These are phyloP conservation scores for Geococcyx californianus DNA, from an alignment of 2,113 vertebrate genomes.

Conservation along the genomic window DNA sequence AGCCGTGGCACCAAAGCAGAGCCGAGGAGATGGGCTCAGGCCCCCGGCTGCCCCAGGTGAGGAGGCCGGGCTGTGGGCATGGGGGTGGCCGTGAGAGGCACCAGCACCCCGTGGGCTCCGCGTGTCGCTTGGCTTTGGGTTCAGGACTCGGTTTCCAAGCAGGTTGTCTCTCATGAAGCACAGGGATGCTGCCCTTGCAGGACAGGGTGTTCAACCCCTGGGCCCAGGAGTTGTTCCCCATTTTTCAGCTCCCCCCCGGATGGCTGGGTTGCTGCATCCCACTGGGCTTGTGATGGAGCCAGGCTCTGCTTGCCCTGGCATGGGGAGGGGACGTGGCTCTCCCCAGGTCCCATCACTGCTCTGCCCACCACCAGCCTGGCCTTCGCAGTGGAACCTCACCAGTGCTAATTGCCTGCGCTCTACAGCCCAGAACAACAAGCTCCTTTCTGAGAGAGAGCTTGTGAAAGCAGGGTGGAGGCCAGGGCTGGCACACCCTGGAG, in stretches of 20 bases:
- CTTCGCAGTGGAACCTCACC: not conserved
- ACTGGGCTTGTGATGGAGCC: accelerated
- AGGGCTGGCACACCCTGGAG: constrained; percentile 50
- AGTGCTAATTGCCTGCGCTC: constrained; percentile 19
- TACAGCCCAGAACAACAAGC: not conserved
- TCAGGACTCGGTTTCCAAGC: not conserved
- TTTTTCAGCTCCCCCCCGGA: accelerated
- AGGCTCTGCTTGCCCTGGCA: not conserved
- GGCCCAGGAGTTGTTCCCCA: not conserved
- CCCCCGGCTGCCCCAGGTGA: not conserved
- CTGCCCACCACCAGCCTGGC: accelerated
- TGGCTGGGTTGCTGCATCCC: not conserved
- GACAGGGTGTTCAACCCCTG: not conserved
- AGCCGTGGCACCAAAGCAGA: not conserved
- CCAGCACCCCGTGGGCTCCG: not conserved
- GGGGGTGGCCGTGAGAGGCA: not conserved
- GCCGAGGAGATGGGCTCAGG: not conserved
- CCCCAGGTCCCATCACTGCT: not conserved
- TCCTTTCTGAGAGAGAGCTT: not conserved
- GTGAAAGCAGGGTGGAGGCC: constrained; percentile 61
- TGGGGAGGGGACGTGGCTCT: accelerated
- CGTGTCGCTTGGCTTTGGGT: accelerated
- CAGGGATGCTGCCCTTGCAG: not conserved
- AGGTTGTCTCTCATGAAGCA: accelerated
- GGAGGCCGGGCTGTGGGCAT: not conserved